Base-by-base conservation (phyloP, 1,140 invertebrate genomes). In the Teleogryllus occipitalis region DNA sequence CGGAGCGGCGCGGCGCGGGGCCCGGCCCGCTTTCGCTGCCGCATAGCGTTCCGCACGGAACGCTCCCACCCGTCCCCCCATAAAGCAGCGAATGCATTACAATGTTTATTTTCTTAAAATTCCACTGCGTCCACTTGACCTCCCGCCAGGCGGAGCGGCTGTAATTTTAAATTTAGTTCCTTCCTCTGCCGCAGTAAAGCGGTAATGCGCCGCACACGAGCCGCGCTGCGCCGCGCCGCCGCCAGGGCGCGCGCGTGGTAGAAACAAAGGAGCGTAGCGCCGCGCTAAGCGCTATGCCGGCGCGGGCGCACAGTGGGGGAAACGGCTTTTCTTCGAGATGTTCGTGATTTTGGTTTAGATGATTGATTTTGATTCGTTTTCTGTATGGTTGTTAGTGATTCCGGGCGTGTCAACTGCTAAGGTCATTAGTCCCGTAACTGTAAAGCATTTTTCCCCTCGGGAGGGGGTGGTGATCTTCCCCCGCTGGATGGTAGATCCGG, bases 101-200 rank as follows among this genome's bases (percentile, higher is more conserved):
- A 65, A 65, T 65, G 54, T 65, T 65, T 65, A 65, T 65, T 65
- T 65, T 65, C 54, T 65, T 65, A 65, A 65, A 65, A 65, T 65
- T 65, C 54, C 54, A 18, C 54, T 14, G 54, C 54, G 10, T 7
- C 54, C 54, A 14, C 54, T 65, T 65, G 54, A 65, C 54, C 54
- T 65, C 54, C 54, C 18, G 7, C 54, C 18, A 10, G 54, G 18
- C 54, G 18, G 54, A 65, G 54, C 18, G 54, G 54, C 54, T 65
- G 54, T 65, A 65, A 65, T 65, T 65, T 65, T 65, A 65, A 65
- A 65, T 65, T 65, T 65, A 65, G 54, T 65, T 65, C 54, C 54
- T 65, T 65, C 54, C 54, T 10, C 54, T 65, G 7, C 54, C 54
- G 54, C 54, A 65, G 54, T 65, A 18, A 65, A 3, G 54, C 54